Evolutionary conservation across 2,888 invertebrate species (phyloP), one percentile per base, ranked within the genome.

Genomic region (Diadegma fenestrale): DNA sequence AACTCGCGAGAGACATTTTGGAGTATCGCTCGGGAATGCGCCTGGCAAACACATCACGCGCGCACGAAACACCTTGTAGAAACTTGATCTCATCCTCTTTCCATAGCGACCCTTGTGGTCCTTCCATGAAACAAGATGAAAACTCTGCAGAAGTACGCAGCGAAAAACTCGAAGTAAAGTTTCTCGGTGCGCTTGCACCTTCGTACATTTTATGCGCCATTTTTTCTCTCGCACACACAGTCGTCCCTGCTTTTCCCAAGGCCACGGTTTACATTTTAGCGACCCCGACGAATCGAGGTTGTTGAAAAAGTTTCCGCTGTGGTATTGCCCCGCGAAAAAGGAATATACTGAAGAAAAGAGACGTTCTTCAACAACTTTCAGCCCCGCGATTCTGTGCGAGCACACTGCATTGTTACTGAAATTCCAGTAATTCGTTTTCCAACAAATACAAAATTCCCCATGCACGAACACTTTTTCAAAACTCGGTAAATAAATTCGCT

Each of bases 211-310:
- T 54, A 80, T 63, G 64, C 71, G 77, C 58, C 45, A 84, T 80
- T 80, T 72, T 77, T 58, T 68, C 33, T 66, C 72, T 17, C 41
- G n/a, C 54, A 51, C 54, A 51, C 54, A 51, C 51, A 54, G 71
- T 77, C 75, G 19, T 68, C 14, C 8, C 37, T 77, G 33, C 26
- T 77, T 72, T 64, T 72, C 48, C 76, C 80, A 80, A 80, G 84
- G 84, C 80, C 72, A 84, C 64, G 72, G 77, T 66, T 72, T 66
- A 80, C 77, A 77, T 76, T 79, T 69, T 30, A 33, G 73, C 69
- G 73, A 48, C 30, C 51, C 75, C 75, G 83, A 79, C 69, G 73
- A 73, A 79, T 75, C 69, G 51, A 83, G 75, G 73, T 77, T 33
- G 54, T 66, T 58, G 73, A 72, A 66, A 69, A 72, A 43, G 22